Conservation (phyloP, 2,797 vertebrate genomes). For the Holocentrus rufus region DNA sequence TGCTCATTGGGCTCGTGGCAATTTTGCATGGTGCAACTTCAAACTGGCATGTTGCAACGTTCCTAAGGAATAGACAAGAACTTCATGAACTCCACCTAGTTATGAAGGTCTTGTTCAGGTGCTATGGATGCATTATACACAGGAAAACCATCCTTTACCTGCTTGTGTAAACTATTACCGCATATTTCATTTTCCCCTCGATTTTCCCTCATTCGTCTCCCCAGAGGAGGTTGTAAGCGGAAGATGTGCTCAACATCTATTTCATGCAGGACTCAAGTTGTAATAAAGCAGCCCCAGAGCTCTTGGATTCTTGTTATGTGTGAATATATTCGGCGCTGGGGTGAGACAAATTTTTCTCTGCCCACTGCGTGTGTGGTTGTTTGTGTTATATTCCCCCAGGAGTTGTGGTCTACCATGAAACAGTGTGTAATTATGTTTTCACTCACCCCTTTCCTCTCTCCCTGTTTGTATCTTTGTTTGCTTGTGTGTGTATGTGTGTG, state of each 20-base stretch:
- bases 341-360: slow-evolving; percentile 66
- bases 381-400: slow-evolving; percentile 58
- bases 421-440: slow-evolving; percentile 71
- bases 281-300: slow-evolving; percentile 64
- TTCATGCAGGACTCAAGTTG: slow-evolving; percentile 60
- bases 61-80: too few relatives aligned
- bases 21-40: too few relatives aligned
- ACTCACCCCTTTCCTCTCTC: slow-evolving; percentile 46
- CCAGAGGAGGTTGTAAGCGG: slow-evolving; percentile 49
- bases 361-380: slow-evolving; percentile 60
- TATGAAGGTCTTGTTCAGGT: not conserved
- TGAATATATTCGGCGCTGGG: slow-evolving; percentile 69
- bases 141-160: slow-evolving; percentile 49
- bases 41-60: too few relatives aligned
- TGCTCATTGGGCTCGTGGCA: too few relatives aligned
- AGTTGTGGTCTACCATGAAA: slow-evolving; percentile 65
- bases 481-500: slow-evolving; percentile 7
- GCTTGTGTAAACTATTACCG: slow-evolving; percentile 65
- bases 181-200: slow-evolving; percentile 53
- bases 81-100: too few relatives aligned
- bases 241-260: slow-evolving; percentile 57
- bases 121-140: slow-evolving; percentile 6
- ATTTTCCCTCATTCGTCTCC: slow-evolving; percentile 47
- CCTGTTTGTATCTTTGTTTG: slow-evolving; percentile 53
- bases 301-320: slow-evolving; percentile 71